Evolutionary conservation across 2,797 vertebrate genomes (phyloP).

Genomic region (Synaphobranchus kaupii): DNA sequence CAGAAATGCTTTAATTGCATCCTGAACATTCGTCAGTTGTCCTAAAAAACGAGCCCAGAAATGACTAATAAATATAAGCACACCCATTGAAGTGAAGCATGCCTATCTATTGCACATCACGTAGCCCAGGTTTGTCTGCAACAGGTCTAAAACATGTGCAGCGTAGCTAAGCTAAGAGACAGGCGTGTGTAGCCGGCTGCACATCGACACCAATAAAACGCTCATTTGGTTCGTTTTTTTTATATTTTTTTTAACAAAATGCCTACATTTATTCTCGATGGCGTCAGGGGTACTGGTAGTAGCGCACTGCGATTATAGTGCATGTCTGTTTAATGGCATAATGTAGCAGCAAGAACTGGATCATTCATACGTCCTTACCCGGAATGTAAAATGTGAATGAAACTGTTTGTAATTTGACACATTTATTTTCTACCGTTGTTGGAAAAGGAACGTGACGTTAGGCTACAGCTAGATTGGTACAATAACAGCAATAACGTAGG

Average conservation of each 20-base stretch:
- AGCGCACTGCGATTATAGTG: neutral
- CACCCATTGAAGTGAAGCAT: neutral
- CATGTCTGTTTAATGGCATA: neutral
- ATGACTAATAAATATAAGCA: neutral
- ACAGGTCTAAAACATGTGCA: slow-evolving; percentile 6
- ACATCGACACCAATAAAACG: neutral
- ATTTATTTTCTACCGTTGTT: neutral
- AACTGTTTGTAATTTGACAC: neutral
- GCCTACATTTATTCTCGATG: neutral
- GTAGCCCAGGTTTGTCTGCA: neutral
- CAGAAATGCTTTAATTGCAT: neutral
- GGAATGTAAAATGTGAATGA: neutral
- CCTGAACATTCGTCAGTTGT: too few relatives aligned
- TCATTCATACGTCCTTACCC: neutral
- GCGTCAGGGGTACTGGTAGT: neutral
- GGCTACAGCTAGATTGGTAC: too few relatives aligned
- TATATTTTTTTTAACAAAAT: neutral
- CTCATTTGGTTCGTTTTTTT: neutral
- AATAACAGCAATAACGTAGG: too few relatives aligned
- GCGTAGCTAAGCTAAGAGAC: slow-evolving; percentile 5
- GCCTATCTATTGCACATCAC: neutral
- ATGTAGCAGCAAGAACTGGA: neutral
- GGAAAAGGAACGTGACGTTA: too few relatives aligned
- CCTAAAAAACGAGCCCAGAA: neutral
- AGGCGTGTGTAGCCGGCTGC: neutral